Base-by-base conservation (phyloP, 2,113 vertebrate genomes). In the Dinomys branickii region DNA sequence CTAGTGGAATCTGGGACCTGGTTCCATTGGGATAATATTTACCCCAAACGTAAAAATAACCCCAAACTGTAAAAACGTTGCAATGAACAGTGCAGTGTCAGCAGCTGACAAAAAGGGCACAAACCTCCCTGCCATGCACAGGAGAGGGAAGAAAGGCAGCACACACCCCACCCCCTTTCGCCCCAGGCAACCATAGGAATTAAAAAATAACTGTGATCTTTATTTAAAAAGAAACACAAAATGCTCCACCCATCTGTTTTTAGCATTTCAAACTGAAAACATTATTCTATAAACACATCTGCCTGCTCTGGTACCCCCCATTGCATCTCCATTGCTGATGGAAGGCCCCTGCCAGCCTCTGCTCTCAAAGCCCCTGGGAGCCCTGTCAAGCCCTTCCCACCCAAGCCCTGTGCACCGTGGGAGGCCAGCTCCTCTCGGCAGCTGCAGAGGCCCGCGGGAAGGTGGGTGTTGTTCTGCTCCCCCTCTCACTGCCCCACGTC, bases 351-450 rank as follows among this genome's bases (percentile, higher is more conserved):
- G 86, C 12, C 88, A 35, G 33, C 38, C 87, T 7, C 71, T 54
- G 78, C 33, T 89, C 47, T 30, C 4, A 0, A 56, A 58, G 30
- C 5, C 50, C 54, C 80, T 7, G 0, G n/a, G 58, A 24, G 24
- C 47, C 7, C 52, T 12, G 86, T 88, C 87, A 91, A 89, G 69
- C 90, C 89, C 7, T 41, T 16, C 38, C 38, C 56, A 47, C n/a
- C 20, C 44, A 0, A 20, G 63, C 52, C 12, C 22, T 47, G 0
- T 38, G 80, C 52, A n/a, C 1, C 0, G 0, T 0, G 73, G 0
- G 1, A 89, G 90, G 73, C 4, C 1, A 12, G 14, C 24, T 11
- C 52, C 35, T 19, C 9, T 2, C 0, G 3, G 11, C 12, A 4
- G 73, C 93, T 0, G 28, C 54, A 0, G 56, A 81, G 86, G 58